A percentile compares a stretch with the other conserved stretches of the same genome.
phyloP scores from a whole-genome alignment of 2,888 invertebrate genomes.

The Callyntrura sp. region DNA sequence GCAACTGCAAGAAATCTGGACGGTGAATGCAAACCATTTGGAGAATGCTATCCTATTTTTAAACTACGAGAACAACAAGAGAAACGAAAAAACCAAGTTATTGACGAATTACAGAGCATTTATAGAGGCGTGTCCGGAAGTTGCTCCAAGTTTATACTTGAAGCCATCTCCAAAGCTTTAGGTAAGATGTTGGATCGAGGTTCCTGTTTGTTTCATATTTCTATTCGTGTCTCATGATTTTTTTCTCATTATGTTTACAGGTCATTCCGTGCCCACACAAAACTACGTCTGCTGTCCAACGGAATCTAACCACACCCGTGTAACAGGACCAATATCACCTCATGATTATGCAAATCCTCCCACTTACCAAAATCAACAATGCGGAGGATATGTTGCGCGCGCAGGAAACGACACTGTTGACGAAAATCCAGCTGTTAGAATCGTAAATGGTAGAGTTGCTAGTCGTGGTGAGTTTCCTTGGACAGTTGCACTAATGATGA shows the following conservation, averaged over 20 bases:
- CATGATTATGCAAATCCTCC: neutral
- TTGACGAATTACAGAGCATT: constrained; percentile 66
- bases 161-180: constrained; percentile 54
- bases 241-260: neutral
- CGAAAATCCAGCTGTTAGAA: too few species aligned
- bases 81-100: neutral
- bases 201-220: too few species aligned
- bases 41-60: constrained; percentile 72
- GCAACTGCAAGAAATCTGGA: constrained; percentile 60
- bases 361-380: constrained; percentile 45
- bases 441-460: constrained; percentile 59
- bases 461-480: constrained; percentile 56
- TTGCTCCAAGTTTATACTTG: constrained; percentile 55
- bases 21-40: constrained; percentile 72
- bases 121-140: constrained; percentile 68
- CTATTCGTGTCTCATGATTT: too few species aligned
- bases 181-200: too few species aligned
- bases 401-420: constrained; percentile 45
- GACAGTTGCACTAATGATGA: constrained; percentile 91
- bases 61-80: constrained; percentile 39
- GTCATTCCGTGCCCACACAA: constrained; percentile 45
- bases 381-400: constrained; percentile 8
- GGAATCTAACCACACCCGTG: constrained; percentile 15
- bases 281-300: constrained; percentile 63
- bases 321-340: neutral